These are phyloP conservation scores for Caenorhabditis becei DNA, from an alignment of 2,888 invertebrate genomes.

Conservation along the genomic window DNA sequence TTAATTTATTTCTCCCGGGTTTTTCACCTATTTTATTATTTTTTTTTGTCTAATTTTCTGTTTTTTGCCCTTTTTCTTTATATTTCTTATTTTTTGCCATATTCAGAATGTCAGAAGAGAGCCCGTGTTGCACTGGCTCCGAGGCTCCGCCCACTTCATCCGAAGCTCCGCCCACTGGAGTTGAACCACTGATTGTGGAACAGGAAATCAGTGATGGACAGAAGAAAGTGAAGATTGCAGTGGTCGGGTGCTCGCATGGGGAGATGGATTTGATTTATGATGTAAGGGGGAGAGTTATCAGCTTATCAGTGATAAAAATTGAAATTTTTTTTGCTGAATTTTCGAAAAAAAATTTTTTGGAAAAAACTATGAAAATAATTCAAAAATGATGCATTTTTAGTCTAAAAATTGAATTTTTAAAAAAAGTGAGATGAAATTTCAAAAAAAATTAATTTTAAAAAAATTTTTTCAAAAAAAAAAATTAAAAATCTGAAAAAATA, in stretches of 20 bases:
- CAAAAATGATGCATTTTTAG: no score
- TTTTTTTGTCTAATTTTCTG: background rate
- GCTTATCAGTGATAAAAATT: no score
- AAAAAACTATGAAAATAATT: no score
- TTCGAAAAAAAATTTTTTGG: no score
- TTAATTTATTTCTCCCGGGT: background rate
- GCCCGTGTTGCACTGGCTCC: background rate
- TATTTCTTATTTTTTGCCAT: background rate
- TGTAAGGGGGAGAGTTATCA: slow-evolving; percentile 16
- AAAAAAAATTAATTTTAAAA: no score
- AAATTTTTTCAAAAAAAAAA: no score
- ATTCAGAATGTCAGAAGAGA: slow-evolving; percentile 28
- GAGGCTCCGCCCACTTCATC: slow-evolving; percentile 11
- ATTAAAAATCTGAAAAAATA: no score
- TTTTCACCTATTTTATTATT: background rate
- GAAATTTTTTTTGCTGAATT: background rate
- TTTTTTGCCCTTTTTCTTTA: slow-evolving; percentile 2
- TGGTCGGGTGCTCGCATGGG: slow-evolving; percentile 94
- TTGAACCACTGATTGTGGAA: slow-evolving; percentile 16
- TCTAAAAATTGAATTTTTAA: no score
- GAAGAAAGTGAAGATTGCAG: slow-evolving; percentile 62
- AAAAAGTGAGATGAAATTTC: no score
- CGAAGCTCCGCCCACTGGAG: slow-evolving; percentile 10
- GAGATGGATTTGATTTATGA: slow-evolving; percentile 96
- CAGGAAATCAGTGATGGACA: slow-evolving; percentile 5